phyloP scores from a whole-genome alignment of 2,113 vertebrate species.

The Baryphthengus martii region DNA sequence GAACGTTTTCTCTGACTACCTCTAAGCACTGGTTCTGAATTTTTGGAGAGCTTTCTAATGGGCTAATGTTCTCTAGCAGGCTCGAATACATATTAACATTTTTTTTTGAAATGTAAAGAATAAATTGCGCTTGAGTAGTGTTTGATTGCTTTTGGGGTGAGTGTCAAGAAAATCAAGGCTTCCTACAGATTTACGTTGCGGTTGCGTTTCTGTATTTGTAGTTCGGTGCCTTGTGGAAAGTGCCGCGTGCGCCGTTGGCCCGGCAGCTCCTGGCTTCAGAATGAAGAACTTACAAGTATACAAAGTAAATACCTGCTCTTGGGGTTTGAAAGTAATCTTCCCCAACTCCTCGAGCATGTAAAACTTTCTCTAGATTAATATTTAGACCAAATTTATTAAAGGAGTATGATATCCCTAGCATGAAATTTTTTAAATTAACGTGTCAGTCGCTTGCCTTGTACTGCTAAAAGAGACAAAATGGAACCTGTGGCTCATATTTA shows the following conservation, averaged over 20 bases:
- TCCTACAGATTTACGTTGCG: not conserved
- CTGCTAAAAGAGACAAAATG: not conserved
- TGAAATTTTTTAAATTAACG: not conserved
- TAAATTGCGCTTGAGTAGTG: conserved; percentile 14
- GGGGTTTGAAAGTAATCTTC: too few relatives aligned
- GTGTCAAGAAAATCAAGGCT: not conserved
- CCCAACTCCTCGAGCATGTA: not conserved
- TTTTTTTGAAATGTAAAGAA: not conserved
- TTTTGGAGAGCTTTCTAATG: conserved; percentile 19
- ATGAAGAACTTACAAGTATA: not conserved
- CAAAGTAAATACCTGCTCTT: too few relatives aligned
- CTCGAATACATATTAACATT: not conserved
- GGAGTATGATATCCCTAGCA: not conserved
- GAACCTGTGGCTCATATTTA: not conserved
- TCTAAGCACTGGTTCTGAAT: too few relatives aligned
- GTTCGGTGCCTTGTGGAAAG: not conserved
- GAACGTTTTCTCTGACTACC: too few relatives aligned
- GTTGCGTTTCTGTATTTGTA: not conserved
- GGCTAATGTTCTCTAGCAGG: not conserved
- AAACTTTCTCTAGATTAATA: not conserved
- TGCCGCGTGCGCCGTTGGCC: not conserved
- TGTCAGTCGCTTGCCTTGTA: not conserved
- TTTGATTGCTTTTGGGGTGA: too few relatives aligned
- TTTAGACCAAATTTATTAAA: not conserved
- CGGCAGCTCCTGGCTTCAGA: too few relatives aligned